Base-by-base conservation (phyloP, 2,888 invertebrate genomes). In the Lycaena phlaeas region DNA sequence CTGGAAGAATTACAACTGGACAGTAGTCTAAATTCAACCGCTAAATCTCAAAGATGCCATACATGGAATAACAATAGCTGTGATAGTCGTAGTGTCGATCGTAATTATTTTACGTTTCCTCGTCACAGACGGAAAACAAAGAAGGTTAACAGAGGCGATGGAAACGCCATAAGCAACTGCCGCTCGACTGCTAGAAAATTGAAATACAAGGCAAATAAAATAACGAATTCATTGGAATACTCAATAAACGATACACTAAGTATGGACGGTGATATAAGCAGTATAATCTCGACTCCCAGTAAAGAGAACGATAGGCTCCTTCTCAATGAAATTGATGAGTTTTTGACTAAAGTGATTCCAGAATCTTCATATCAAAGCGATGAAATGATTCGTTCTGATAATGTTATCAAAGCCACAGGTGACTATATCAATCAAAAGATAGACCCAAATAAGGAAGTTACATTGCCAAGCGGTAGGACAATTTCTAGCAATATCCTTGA, bases 201-300 rank as follows among this genome's bases (percentile, higher is more conserved):
- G 1, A 14, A 25, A 14, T 6, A 22, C 9, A 22, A 22, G 7
- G 5, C 7, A 7, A 18, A 18, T 3, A 18, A 10, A 10, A 22
- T 12, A 22, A 12, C 22, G 9, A 17, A 11, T 51, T 52, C 27
- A 50, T 54, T 42, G 31, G 22, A 14, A 11, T 25, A 40, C 12
- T 6, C 14, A 38, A 22, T 47, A 50, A 31, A 70, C 64, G 73
- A 76, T 44, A 56, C 66, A 40, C 61, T 53, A 55, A 82, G 74
- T 47, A 85, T 85, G 85, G 85, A 84, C 47, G 82, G 78, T 14
- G 81, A 85, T 45, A 63, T 81, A 17, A 85, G 82, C 49, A 81
- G 79, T 50, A 79, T 79, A 49, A 68, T 73, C 1, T 79, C 78
- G 36, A 77, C 84, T 31, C 82, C 85, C 5, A 77, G 66, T 52